These are phyloP conservation scores for Portunus trituberculatus DNA, from an alignment of 1,140 invertebrate species.

Conservation along the genomic window DNA sequence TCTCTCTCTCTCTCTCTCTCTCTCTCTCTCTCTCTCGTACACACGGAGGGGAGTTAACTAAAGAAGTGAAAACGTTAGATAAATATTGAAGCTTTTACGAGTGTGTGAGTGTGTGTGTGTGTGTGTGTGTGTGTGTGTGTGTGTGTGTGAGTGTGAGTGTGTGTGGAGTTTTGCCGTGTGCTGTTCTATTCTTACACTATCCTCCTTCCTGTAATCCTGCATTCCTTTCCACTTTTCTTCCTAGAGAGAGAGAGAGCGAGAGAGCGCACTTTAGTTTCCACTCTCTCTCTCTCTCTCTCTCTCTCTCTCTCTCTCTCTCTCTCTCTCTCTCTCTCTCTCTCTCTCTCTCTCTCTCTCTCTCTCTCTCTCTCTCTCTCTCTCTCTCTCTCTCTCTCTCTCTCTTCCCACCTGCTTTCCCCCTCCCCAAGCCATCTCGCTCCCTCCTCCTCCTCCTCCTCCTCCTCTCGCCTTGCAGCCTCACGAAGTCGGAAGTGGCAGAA, in stretches of 20 bases:
- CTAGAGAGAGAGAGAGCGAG: too few relatives aligned
- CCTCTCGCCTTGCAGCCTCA: neutral
- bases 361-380: neutral
- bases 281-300: neutral
- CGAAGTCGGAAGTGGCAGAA: neutral
- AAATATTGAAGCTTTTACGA: too few relatives aligned
- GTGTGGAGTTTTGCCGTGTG: too few relatives aligned
- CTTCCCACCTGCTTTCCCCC: neutral
- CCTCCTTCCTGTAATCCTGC: neutral
- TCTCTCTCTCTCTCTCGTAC: neutral
- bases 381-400: neutral
- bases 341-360: neutral
- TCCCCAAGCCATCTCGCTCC: too few relatives aligned
- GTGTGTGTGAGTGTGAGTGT: too few relatives aligned
- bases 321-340: neutral
- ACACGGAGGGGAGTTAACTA: too few relatives aligned
- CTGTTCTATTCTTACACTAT: too few relatives aligned
- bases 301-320: neutral
- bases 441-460: neutral
- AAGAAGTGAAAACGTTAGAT: too few relatives aligned
- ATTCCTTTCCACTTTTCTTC: too few relatives aligned
- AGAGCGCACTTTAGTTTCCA: too few relatives aligned
- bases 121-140: too few relatives aligned
- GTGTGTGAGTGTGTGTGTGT: too few relatives aligned
- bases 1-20: constrained; percentile 2